Conservation (phyloP, 2,888 invertebrate genomes). For the Uropetala carovei region DNA sequence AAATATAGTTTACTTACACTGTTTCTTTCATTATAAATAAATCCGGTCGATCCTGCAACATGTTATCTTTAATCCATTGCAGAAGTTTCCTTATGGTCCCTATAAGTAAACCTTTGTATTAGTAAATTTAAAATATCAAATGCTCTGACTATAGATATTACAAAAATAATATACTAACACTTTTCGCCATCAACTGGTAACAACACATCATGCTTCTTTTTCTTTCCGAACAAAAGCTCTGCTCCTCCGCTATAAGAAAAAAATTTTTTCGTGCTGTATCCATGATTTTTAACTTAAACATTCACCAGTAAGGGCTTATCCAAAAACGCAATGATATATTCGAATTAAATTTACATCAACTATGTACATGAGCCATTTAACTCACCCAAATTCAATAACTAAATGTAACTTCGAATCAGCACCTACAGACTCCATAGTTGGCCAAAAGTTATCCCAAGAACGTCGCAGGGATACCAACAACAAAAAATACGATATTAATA, state of each 20-base stretch:
- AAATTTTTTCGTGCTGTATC: conserved; percentile 69
- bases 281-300: not conserved
- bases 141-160: not conserved
- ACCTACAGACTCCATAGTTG: not conserved
- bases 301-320: not conserved
- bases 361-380: not conserved
- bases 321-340: not conserved
- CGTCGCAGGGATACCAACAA: too few species aligned
- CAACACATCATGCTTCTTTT: conserved; percentile 83
- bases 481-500: too few species aligned
- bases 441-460: not conserved
- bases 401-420: not conserved
- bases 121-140: not conserved
- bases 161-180: conserved; percentile 74
- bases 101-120: conserved; percentile 70
- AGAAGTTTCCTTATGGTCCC: conserved; percentile 87
- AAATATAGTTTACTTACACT: conserved; percentile 67
- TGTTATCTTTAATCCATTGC: conserved; percentile 89
- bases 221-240: conserved; percentile 91
- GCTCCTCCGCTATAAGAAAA: conserved; percentile 87
- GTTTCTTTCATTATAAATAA: conserved; percentile 75
- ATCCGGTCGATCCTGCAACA: conserved; percentile 90
- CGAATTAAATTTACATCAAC: not conserved
- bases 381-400: conserved; percentile 36
- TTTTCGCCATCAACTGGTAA: conserved; percentile 79